Evolutionary conservation across 2,797 vertebrate species (phyloP).

Genomic region (Sebastolobus altivelis): DNA sequence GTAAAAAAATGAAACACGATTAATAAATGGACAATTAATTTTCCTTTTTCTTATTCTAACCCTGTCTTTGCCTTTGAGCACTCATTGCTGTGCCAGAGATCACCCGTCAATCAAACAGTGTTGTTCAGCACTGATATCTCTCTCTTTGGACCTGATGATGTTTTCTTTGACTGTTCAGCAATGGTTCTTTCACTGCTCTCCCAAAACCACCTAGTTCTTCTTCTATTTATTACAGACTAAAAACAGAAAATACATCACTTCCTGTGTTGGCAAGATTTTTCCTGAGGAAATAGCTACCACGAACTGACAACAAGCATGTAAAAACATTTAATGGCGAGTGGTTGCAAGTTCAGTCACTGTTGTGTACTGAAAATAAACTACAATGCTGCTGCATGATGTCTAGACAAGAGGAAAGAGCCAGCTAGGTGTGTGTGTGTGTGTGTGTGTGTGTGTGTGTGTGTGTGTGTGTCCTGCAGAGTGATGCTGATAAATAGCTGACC

Average conservation of each 20-base stretch:
- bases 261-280: constrained; percentile 2
- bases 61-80: background rate
- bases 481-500: constrained; percentile 48
- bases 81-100: background rate
- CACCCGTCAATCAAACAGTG: background rate
- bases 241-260: constrained; percentile 46
- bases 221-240: background rate
- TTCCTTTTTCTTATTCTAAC: background rate
- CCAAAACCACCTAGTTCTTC: background rate
- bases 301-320: constrained; percentile 27
- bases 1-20: background rate
- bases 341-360: constrained; percentile 3
- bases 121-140: background rate
- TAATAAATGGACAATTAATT: background rate
- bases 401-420: constrained; percentile 25
- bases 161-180: background rate
- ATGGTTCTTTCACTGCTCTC: background rate
- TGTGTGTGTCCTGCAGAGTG: constrained; percentile 15
- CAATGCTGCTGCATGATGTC: constrained; percentile 14
- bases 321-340: constrained; percentile 38
- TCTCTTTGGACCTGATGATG: background rate
- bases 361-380: constrained; percentile 17
- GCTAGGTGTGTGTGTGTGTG: background rate
- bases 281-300: constrained; percentile 23
- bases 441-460: constrained; percentile 1